Evolutionary conservation across 2,113 vertebrate genomes (phyloP).

Genomic region (Hymenochirus boettgeri): DNA sequence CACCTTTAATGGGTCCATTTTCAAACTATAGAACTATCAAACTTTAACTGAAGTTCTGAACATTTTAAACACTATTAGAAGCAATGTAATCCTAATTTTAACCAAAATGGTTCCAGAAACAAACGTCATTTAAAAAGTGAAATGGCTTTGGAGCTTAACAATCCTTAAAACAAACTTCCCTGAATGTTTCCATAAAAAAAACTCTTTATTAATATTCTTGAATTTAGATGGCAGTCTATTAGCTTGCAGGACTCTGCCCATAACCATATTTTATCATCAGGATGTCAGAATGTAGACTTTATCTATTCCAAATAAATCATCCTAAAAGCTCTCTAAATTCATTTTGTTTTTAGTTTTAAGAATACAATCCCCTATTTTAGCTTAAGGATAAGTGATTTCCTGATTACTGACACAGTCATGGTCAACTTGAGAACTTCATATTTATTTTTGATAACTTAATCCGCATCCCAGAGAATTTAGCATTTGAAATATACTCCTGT

Average conservation of each 20-base stretch:
- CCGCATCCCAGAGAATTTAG: slow-evolving; percentile 52
- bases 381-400: slow-evolving; percentile 60
- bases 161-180: not conserved
- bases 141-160: not conserved
- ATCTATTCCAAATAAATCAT: slow-evolving; percentile 56
- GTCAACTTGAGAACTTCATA: slow-evolving; percentile 53
- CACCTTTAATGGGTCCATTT: too few species aligned
- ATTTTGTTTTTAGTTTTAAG: slow-evolving; percentile 48
- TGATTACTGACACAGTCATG: slow-evolving; percentile 50
- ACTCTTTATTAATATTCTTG: slow-evolving; percentile 47
- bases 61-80: not conserved
- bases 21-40: too few species aligned
- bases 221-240: slow-evolving; percentile 45
- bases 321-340: slow-evolving; percentile 59
- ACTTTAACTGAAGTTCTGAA: too few species aligned
- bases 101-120: slow-evolving; percentile 4
- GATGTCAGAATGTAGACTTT: slow-evolving; percentile 41
- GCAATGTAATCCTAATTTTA: not conserved
- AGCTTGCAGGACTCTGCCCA: slow-evolving; percentile 34
- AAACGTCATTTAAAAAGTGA: slow-evolving; percentile 26
- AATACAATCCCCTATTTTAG: slow-evolving; percentile 59
- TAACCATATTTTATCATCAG: slow-evolving; percentile 48
- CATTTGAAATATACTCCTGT: slow-evolving; percentile 48
- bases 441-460: slow-evolving; percentile 64
- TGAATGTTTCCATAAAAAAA: slow-evolving; percentile 40